Evolutionary conservation across 1,140 invertebrate genomes (phyloP).

Genomic region (Heliconius melpomene): DNA sequence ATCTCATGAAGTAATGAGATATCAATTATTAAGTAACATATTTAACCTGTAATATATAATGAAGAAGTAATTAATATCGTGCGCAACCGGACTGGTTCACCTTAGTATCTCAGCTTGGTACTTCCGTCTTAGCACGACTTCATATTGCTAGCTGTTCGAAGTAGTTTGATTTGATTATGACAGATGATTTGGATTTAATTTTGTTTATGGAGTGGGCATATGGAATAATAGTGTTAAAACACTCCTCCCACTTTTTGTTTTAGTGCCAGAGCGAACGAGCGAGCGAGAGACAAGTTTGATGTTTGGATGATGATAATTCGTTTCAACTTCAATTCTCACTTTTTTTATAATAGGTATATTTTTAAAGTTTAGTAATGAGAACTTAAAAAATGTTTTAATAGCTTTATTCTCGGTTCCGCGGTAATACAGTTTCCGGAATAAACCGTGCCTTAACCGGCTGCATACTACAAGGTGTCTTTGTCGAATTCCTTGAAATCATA

Average conservation of each 20-base stretch:
- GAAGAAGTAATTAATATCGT: slow-evolving; percentile 20
- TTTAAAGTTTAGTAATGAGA: neutral
- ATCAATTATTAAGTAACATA: neutral
- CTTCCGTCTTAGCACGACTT: slow-evolving; percentile 15
- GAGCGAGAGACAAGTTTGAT: no score
- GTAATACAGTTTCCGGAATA: neutral
- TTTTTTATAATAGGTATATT: no score
- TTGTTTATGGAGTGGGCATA: neutral
- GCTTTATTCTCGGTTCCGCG: neutral
- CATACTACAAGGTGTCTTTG: neutral
- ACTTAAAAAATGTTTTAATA: neutral
- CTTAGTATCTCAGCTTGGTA: neutral
- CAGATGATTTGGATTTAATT: neutral
- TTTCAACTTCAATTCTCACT: no score
- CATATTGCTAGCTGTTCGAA: neutral
- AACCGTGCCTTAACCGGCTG: neutral
- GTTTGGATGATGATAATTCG: no score
- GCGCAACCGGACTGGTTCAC: slow-evolving; percentile 19
- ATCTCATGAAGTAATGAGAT: neutral
- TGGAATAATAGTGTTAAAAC: no score
- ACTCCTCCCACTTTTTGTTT: no score
- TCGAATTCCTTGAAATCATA: no score
- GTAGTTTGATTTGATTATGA: neutral
- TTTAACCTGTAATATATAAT: neutral
- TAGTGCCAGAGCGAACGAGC: no score